Percentiles rank a stretch among this genome's conserved stretches.
Evolutionary conservation across 2,113 vertebrate species (phyloP).

Genomic region (Empidonax alnorum): DNA sequence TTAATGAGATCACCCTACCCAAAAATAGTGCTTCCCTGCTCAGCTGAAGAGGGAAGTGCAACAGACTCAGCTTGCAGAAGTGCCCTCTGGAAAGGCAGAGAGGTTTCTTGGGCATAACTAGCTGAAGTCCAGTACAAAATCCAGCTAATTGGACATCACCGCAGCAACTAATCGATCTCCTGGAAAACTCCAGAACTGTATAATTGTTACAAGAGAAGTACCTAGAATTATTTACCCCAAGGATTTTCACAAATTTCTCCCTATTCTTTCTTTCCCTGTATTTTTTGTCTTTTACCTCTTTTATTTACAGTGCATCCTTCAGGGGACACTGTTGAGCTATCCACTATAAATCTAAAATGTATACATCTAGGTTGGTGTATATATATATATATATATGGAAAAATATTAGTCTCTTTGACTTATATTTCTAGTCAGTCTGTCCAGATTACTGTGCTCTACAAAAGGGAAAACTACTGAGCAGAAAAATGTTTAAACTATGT

Average conservation of each 20-base stretch:
- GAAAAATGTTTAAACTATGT: neutral
- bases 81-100: neutral
- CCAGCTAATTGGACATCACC: neutral
- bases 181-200: neutral
- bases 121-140: neutral
- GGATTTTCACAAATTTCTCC: neutral
- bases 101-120: neutral
- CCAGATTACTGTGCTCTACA: neutral
- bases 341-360: neutral
- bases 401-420: neutral
- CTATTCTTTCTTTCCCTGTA: neutral
- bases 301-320: constrained; percentile 30
- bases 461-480: neutral
- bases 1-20: neutral
- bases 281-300: neutral
- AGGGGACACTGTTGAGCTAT: constrained; percentile 56
- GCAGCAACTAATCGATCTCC: too few relatives aligned
- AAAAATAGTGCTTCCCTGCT: neutral
- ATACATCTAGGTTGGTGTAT: neutral
- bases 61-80: neutral
- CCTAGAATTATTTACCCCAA: neutral
- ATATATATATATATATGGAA: neutral
- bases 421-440: neutral
- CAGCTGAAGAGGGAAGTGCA: neutral
- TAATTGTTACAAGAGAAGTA: neutral